Evolutionary conservation across 2,888 invertebrate genomes (phyloP).

Genomic region (Dromius quadrimaculatus): DNA sequence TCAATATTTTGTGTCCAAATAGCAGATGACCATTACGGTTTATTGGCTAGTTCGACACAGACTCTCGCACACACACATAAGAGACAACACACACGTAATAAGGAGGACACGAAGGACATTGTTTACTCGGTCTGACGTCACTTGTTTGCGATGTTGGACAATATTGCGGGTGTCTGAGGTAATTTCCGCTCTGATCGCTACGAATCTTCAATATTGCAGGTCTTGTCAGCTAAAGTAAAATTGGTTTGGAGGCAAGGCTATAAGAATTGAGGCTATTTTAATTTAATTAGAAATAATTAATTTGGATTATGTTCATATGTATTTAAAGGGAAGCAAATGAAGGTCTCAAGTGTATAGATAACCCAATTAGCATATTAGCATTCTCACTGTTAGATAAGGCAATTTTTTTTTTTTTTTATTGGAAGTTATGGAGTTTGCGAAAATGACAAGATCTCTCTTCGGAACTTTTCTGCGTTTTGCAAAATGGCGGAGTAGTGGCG

Average conservation of each 20-base stretch:
- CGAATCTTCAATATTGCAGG: slow-evolving; percentile 47
- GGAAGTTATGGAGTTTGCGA: background rate
- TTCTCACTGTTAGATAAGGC: background rate
- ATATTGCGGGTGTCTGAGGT: slow-evolving; percentile 66
- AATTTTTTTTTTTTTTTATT: background rate
- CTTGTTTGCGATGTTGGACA: slow-evolving; percentile 66
- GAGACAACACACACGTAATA: slow-evolving; percentile 44
- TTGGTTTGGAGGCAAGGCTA: background rate
- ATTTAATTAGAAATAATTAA: background rate
- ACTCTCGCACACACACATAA: slow-evolving; percentile 9
- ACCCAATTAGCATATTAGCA: slow-evolving; percentile 3
- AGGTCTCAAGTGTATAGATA: slow-evolving; percentile 12
- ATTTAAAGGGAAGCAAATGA: slow-evolving; percentile 3
- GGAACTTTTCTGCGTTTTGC: slow-evolving; percentile 44
- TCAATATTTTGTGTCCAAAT: no score
- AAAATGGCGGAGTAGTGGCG: slow-evolving; percentile 52
- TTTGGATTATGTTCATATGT: background rate
- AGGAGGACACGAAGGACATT: slow-evolving; percentile 56
- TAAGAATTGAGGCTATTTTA: background rate
- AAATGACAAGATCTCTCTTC: slow-evolving; percentile 37
- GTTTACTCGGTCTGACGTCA: slow-evolving; percentile 64
- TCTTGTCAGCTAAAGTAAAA: slow-evolving; percentile 18
- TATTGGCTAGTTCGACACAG: slow-evolving; percentile 27
- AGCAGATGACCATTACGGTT: slow-evolving; percentile 22
- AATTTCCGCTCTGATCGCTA: slow-evolving; percentile 63